phyloP scores from a whole-genome alignment of 2,888 invertebrate genomes.

The Neoscelio sp. region DNA sequence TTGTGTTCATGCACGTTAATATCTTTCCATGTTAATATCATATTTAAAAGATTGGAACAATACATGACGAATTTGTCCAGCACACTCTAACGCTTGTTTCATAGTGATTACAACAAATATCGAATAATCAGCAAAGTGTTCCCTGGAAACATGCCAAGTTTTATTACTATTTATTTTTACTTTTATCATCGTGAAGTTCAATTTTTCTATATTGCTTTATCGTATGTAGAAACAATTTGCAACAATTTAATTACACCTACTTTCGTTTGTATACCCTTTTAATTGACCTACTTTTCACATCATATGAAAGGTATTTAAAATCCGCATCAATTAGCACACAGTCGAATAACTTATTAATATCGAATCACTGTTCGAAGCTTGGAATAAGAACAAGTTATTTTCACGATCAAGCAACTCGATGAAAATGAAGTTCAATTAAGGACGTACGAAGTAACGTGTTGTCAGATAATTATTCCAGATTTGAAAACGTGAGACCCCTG shows the following conservation, averaged over 20 bases:
- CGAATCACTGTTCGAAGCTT: no score
- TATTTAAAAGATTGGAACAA: background rate
- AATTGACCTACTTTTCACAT: constrained; percentile 5
- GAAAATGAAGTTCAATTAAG: background rate
- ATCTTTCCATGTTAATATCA: background rate
- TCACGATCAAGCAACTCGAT: no score
- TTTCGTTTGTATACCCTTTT: no score
- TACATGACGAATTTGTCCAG: background rate
- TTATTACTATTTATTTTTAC: background rate
- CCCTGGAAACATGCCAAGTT: constrained; percentile 16
- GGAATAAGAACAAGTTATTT: no score
- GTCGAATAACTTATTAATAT: background rate
- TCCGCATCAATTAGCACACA: no score
- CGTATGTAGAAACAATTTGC: background rate
- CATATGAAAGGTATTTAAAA: background rate
- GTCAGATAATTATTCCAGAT: background rate
- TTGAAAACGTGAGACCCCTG: constrained; percentile 46
- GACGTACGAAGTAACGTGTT: background rate
- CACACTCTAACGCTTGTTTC: background rate
- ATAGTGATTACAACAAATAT: constrained; percentile 9
- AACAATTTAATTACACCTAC: background rate
- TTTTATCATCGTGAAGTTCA: background rate
- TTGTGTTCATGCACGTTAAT: background rate
- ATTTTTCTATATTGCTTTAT: no score
- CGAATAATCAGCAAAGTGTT: constrained; percentile 39